A percentile compares a stretch with the other conserved stretches of the same genome.
These are phyloP conservation scores for Monochamus saltuarius DNA, from an alignment of 1,140 invertebrate species.

Conservation along the genomic window DNA sequence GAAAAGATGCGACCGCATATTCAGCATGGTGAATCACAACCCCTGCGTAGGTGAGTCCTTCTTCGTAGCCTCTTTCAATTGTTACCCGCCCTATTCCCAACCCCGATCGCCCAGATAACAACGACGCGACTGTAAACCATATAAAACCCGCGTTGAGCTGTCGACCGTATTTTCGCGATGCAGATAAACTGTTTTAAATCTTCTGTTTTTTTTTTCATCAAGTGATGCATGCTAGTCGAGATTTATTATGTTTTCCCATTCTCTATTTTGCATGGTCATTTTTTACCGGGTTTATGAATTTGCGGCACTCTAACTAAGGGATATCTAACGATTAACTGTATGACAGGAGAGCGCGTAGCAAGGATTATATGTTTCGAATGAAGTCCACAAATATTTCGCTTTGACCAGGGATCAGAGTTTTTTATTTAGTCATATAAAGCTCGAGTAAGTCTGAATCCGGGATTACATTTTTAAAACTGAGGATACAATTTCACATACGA, in stretches of 20 bases:
- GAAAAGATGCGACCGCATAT: conserved; percentile 82
- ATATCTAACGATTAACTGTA: conserved; percentile 1
- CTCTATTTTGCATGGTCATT: conserved; percentile 2
- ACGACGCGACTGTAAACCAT: conserved; percentile 5
- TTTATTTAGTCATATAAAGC: too few relatives aligned
- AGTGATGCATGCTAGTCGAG: conserved; percentile 12
- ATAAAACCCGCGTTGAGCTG: conserved; percentile 7
- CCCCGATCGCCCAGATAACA: background rate
- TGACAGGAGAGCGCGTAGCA: too few relatives aligned
- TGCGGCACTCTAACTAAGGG: conserved; percentile 6
- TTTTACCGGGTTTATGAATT: conserved; percentile 4
- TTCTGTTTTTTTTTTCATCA: conserved; percentile 3
- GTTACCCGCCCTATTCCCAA: background rate
- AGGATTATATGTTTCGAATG: too few relatives aligned
- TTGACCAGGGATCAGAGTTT: too few relatives aligned
- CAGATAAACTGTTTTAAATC: conserved; percentile 10
- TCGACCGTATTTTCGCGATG: conserved; percentile 12
- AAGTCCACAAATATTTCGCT: too few relatives aligned
- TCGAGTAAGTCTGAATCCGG: too few relatives aligned
- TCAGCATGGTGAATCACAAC: conserved; percentile 84
- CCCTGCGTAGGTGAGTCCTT: conserved; percentile 83
- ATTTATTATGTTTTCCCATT: conserved; percentile 5
- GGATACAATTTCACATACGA: too few relatives aligned
- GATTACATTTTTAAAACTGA: too few relatives aligned
- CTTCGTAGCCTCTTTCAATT: background rate